Evolutionary conservation across 2,113 vertebrate genomes (phyloP).

Genomic region (Naja naja): DNA sequence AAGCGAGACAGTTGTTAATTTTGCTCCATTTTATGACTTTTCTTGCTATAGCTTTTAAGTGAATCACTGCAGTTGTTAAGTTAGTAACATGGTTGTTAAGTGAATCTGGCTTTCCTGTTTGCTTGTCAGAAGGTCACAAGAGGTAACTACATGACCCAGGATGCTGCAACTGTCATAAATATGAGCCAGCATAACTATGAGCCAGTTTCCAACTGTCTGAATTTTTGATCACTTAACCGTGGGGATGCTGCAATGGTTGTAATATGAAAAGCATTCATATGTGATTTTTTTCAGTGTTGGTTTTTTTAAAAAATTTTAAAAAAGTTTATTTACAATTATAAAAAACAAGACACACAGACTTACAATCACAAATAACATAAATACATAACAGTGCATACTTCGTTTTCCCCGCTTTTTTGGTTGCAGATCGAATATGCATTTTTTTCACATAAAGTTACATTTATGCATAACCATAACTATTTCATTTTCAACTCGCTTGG

Average conservation of each 20-base stretch:
- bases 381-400: too few relatives aligned
- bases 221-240: background rate
- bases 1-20: background rate
- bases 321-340: too few relatives aligned
- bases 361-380: too few relatives aligned
- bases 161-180: background rate
- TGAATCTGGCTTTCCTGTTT: background rate
- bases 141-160: background rate
- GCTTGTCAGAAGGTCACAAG: background rate
- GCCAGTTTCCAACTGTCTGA: background rate
- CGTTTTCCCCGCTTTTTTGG: too few relatives aligned
- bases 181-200: background rate
- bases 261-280: background rate
- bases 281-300: background rate
- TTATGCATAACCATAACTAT: too few relatives aligned
- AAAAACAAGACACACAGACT: too few relatives aligned
- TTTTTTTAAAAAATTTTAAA: too few relatives aligned
- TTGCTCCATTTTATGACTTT: background rate
- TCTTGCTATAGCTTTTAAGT: background rate
- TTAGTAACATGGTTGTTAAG: background rate
- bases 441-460: too few relatives aligned
- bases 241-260: background rate
- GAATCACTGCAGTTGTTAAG: background rate
- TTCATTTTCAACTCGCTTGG: too few relatives aligned
- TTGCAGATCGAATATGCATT: too few relatives aligned